phyloP scores from a whole-genome alignment of 2,113 vertebrate species.

The Nerophis ophidion region DNA sequence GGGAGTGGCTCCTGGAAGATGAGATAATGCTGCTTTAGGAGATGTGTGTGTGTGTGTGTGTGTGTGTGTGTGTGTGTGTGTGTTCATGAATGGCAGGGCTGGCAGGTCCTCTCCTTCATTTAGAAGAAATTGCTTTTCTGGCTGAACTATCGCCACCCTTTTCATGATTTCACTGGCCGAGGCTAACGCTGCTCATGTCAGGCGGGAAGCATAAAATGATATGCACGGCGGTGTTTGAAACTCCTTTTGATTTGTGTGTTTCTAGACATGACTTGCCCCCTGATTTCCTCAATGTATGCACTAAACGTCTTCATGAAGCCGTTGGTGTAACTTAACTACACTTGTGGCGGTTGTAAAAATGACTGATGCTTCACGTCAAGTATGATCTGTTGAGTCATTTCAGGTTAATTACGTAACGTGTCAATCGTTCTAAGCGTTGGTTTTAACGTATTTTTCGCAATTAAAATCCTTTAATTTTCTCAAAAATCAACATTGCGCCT shows the following conservation, averaged over 20 bases:
- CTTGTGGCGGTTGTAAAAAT: too few relatives aligned
- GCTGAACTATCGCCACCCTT: slow-evolving; percentile 28
- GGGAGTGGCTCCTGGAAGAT: slow-evolving; percentile 54
- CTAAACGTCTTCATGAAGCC: not conserved
- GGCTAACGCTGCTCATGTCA: slow-evolving; percentile 23
- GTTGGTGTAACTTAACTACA: not conserved
- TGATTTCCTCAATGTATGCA: not conserved
- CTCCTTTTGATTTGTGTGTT: not conserved
- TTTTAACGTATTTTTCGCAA: too few relatives aligned
- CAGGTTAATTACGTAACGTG: not conserved
- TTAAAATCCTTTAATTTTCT: too few relatives aligned
- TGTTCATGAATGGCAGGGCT: slow-evolving; percentile 18
- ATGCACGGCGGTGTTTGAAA: not conserved
- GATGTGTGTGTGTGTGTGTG: slow-evolving; percentile 10
- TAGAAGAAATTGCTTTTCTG: slow-evolving; percentile 36
- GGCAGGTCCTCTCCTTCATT: slow-evolving; percentile 28
- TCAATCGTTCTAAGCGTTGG: not conserved
- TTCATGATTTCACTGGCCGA: slow-evolving; percentile 23
- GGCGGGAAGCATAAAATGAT: slow-evolving; percentile 21
- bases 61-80: slow-evolving; percentile 13
- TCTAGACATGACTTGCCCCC: not conserved
- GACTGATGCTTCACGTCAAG: not conserved
- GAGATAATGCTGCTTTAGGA: slow-evolving; percentile 30
- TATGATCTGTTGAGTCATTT: not conserved
- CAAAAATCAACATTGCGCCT: too few relatives aligned